These are phyloP conservation scores for Parnassius mnemosyne DNA, from an alignment of 2,888 invertebrate genomes.

Conservation along the genomic window DNA sequence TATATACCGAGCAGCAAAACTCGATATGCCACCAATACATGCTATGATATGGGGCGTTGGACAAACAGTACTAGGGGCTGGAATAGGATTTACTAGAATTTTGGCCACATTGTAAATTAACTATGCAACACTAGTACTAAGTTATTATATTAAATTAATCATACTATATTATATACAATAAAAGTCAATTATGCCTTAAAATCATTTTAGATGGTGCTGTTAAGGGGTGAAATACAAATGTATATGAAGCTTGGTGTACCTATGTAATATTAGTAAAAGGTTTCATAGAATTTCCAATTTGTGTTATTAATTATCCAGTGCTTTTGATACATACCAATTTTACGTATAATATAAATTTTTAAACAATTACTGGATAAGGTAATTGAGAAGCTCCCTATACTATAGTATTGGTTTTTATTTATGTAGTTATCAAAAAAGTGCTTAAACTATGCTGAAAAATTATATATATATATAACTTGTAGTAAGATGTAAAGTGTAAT, in stretches of 20 bases:
- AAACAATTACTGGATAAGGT: background rate
- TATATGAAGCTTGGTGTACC: slow-evolving; percentile 10
- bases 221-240: slow-evolving; percentile 4
- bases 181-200: slow-evolving; percentile 27
- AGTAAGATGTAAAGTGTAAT: background rate
- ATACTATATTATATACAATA: slow-evolving; percentile 10
- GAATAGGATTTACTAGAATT: slow-evolving; percentile 95
- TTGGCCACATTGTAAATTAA: slow-evolving; percentile 90
- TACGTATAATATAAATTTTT: background rate
- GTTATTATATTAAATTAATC: slow-evolving; percentile 1
- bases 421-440: background rate
- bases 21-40: slow-evolving; percentile 94
- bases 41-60: slow-evolving; percentile 97
- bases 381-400: background rate
- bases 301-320: no score
- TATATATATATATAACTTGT: background rate
- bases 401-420: background rate
- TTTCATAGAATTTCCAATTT: no score
- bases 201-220: slow-evolving; percentile 26
- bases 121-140: slow-evolving; percentile 4
- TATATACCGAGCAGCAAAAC: slow-evolving; percentile 93
- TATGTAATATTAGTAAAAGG: no score
- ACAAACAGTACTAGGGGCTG: slow-evolving; percentile 93
- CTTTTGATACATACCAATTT: slow-evolving; percentile 6
- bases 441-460: background rate